These are phyloP conservation scores for Drosophila kambysellisi DNA, from an alignment of 2,888 invertebrate genomes.

Conservation along the genomic window DNA sequence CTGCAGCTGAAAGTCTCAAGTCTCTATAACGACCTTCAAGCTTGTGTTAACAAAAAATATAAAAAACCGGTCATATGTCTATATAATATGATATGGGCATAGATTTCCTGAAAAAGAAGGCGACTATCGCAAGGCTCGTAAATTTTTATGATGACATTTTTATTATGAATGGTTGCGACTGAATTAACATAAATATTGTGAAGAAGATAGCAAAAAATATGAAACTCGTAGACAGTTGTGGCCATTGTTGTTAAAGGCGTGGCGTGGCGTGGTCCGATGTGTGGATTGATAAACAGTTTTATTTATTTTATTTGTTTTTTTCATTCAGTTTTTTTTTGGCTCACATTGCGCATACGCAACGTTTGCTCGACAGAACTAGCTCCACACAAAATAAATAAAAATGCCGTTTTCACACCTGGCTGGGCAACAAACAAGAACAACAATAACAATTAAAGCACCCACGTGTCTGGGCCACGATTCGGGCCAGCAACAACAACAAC, in stretches of 20 bases:
- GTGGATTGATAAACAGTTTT: slow-evolving; percentile 36
- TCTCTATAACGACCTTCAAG: slow-evolving; percentile 38
- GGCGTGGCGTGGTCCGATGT: slow-evolving; percentile 25
- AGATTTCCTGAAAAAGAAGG: slow-evolving; percentile 12
- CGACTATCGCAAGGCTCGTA: slow-evolving; percentile 45
- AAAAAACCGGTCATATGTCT: neutral
- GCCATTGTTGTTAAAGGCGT: slow-evolving; percentile 49
- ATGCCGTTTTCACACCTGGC: slow-evolving; percentile 75
- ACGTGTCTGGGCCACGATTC: slow-evolving; percentile 49
- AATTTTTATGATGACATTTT: slow-evolving; percentile 54
- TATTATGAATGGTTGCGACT: slow-evolving; percentile 47
- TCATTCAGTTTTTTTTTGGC: slow-evolving; percentile 16
- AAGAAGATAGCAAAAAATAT: slow-evolving; percentile 27
- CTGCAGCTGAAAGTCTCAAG: neutral
- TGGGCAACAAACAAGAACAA: slow-evolving; percentile 20
- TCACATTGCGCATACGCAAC: slow-evolving; percentile 62
- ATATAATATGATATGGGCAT: slow-evolving; percentile 4
- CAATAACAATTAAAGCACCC: slow-evolving; percentile 55
- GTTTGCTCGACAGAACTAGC: slow-evolving; percentile 18
- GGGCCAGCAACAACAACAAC: slow-evolving; percentile 32
- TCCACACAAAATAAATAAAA: slow-evolving; percentile 42
- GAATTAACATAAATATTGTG: slow-evolving; percentile 55
- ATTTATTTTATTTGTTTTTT: slow-evolving; percentile 5
- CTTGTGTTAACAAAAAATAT: slow-evolving; percentile 8
- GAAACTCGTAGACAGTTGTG: slow-evolving; percentile 21